Evolutionary conservation across 2,888 invertebrate species (phyloP).

Genomic region (Perithous albicinctus): DNA sequence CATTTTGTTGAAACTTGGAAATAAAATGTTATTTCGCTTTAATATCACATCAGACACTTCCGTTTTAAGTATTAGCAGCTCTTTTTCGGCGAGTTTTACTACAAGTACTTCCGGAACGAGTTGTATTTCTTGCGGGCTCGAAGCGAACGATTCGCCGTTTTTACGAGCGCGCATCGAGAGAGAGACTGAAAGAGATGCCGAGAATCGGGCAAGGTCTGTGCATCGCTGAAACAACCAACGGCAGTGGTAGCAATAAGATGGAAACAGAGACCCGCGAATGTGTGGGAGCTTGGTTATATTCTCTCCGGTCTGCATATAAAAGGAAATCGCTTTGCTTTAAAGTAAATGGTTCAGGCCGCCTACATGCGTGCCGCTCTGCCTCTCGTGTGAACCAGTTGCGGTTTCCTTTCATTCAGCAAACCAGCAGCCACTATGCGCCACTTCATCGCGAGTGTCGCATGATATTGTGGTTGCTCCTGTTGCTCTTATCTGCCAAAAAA

Average conservation of each 20-base stretch:
- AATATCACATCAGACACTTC: slow-evolving; percentile 14
- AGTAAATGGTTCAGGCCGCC: slow-evolving; percentile 77
- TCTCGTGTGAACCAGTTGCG: slow-evolving; percentile 81
- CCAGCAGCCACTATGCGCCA: slow-evolving; percentile 48
- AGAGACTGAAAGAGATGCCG: slow-evolving; percentile 13
- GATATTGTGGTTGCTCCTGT: slow-evolving; percentile 75
- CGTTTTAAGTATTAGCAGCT: background rate
- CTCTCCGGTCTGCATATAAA: slow-evolving; percentile 73
- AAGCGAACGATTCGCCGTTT: slow-evolving; percentile 33
- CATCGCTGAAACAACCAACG: slow-evolving; percentile 14
- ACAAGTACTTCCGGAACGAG: slow-evolving; percentile 31
- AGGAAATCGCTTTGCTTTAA: slow-evolving; percentile 81
- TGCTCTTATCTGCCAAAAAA: background rate
- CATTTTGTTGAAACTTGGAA: background rate
- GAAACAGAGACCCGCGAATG: slow-evolving; percentile 62
- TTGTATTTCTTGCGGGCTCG: slow-evolving; percentile 2
- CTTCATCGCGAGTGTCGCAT: slow-evolving; percentile 82
- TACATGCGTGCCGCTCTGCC: slow-evolving; percentile 74
- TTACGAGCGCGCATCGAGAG: slow-evolving; percentile 28
- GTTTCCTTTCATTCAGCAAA: slow-evolving; percentile 81
- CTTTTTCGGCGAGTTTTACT: slow-evolving; percentile 21
- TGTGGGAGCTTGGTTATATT: slow-evolving; percentile 22
- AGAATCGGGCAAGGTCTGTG: slow-evolving; percentile 18
- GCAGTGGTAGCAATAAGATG: slow-evolving; percentile 23
- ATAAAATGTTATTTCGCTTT: background rate